These are phyloP conservation scores for Mirza zaza DNA, from an alignment of 2,113 vertebrate genomes.

Conservation along the genomic window DNA sequence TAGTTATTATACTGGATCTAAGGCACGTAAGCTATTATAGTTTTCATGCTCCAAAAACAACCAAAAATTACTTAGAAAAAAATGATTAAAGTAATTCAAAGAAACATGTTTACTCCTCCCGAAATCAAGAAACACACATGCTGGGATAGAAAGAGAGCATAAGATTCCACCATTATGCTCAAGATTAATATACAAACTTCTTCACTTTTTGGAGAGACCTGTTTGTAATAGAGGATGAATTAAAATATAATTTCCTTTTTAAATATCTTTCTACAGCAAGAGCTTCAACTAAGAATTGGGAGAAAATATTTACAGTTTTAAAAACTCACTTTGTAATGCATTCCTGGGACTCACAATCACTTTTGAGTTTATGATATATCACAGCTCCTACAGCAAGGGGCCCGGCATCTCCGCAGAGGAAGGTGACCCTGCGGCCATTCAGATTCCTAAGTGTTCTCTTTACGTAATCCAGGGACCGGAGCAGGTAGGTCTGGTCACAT, in stretches of 20 bases:
- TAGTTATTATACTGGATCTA: not conserved
- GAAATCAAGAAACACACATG: not conserved
- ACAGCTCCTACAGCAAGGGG: constrained; percentile 95
- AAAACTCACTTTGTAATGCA: constrained; percentile 91
- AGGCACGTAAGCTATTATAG: not conserved
- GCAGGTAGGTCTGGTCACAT: constrained; percentile 88
- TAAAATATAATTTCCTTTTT: not conserved
- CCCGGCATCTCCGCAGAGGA: constrained; percentile 96
- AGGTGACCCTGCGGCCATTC: constrained; percentile 93
- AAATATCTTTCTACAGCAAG: not conserved
- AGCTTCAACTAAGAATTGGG: not conserved
- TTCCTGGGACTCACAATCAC: constrained; percentile 89
- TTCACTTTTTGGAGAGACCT: not conserved
- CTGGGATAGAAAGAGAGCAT: not conserved
- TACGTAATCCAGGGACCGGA: constrained; percentile 93
- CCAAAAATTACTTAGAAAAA: not conserved
- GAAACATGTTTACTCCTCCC: not conserved
- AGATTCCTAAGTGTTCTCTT: constrained; percentile 94
- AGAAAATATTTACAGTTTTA: not conserved
- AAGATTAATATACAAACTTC: not conserved
- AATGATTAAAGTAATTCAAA: not conserved
- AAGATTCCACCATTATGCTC: not conserved
- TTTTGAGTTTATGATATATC: constrained; percentile 92
- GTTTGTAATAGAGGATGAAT: not conserved
- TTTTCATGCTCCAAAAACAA: not conserved